phyloP scores from a whole-genome alignment of 92 coral and sea anemone species.

The Desmophyllum pertusum region DNA sequence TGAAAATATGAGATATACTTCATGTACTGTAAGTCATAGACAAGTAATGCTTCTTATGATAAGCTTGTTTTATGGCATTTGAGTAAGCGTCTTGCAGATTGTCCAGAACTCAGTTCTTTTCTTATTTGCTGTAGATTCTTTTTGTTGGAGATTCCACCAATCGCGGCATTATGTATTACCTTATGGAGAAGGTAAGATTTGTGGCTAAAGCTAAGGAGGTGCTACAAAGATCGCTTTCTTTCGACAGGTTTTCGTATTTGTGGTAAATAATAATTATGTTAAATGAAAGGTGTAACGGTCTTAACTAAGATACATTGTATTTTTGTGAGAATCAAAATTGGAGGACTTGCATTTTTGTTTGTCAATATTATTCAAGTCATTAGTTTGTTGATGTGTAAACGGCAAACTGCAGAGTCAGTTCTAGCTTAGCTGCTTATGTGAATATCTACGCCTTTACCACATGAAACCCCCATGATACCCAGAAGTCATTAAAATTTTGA shows the following conservation, averaged over 20 bases:
- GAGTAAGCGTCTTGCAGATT: not conserved
- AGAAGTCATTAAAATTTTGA: too few relatives aligned
- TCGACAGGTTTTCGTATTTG: too few relatives aligned
- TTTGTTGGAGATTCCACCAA: conserved; percentile 89
- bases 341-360: too few relatives aligned
- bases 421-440: too few relatives aligned
- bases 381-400: too few relatives aligned
- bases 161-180: conserved; percentile 87
- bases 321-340: too few relatives aligned
- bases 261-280: not conserved
- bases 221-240: not conserved
- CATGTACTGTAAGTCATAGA: not conserved
- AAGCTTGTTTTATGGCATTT: not conserved
- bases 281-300: not conserved
- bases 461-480: too few relatives aligned
- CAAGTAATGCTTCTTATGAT: not conserved
- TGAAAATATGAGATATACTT: not conserved
- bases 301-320: not conserved
- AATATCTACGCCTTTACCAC: too few relatives aligned
- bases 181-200: conserved; percentile 80
- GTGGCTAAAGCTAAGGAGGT: too few relatives aligned
- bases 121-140: conserved; percentile 49
- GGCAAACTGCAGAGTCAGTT: too few relatives aligned
- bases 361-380: too few relatives aligned
- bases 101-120: not conserved